A percentile compares a stretch with the other conserved stretches of the same genome.
These are phyloP conservation scores for Falco columbarius DNA, from an alignment of 2,797 vertebrate species.

Conservation along the genomic window DNA sequence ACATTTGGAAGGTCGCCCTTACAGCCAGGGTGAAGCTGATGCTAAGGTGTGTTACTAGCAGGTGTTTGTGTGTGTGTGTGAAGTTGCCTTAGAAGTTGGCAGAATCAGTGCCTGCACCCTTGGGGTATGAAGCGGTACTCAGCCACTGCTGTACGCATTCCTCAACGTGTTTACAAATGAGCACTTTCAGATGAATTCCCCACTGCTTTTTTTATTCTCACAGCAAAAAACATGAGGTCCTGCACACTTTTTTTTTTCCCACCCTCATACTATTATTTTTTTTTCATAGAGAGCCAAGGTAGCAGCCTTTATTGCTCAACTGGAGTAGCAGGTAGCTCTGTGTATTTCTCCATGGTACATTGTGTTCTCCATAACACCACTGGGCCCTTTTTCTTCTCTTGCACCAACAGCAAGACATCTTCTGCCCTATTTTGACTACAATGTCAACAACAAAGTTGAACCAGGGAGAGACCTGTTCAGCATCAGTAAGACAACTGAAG, in stretches of 20 bases:
- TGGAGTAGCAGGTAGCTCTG: neutral
- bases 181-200: neutral
- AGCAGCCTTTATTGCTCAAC: neutral
- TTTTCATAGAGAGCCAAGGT: neutral
- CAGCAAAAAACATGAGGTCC: neutral
- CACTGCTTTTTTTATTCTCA: neutral
- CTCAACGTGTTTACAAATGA: accelerated
- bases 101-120: accelerated
- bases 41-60: neutral
- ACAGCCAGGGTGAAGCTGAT: neutral
- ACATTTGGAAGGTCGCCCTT: neutral
- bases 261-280: neutral
- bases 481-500: neutral
- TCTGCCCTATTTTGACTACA: neutral
- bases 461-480: neutral
- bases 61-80: neutral
- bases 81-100: neutral
- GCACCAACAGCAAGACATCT: neutral
- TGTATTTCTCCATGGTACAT: neutral
- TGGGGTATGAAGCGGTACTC: neutral
- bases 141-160: neutral
- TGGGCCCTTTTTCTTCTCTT: neutral
- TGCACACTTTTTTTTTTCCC: neutral
- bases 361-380: neutral
- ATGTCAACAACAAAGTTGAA: neutral